Evolutionary conservation across 2,797 vertebrate genomes (phyloP).

Genomic region (Centropyge bicolor): DNA sequence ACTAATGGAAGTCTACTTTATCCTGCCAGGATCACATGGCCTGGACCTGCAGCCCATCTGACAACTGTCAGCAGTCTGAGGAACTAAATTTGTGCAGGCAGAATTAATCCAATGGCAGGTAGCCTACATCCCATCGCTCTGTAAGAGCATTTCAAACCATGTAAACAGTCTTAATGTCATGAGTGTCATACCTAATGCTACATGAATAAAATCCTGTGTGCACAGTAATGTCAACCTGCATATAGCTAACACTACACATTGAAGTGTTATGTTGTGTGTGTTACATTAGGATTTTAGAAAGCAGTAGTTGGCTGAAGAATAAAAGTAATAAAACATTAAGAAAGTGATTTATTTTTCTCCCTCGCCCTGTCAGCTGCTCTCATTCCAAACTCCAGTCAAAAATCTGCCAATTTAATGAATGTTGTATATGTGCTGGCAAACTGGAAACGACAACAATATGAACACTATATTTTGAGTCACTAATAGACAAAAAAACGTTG

Average conservation of each 20-base stretch:
- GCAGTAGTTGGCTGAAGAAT: background rate
- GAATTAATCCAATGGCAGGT: slow-evolving; percentile 61
- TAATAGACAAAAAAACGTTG: background rate
- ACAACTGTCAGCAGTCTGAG: slow-evolving; percentile 43
- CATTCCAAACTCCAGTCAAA: background rate
- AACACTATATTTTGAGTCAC: background rate
- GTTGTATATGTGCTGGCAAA: background rate
- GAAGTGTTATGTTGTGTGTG: background rate
- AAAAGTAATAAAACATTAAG: background rate
- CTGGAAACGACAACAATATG: background rate
- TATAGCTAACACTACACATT: background rate
- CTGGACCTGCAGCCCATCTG: slow-evolving; percentile 30
- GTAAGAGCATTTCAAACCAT: slow-evolving; percentile 27
- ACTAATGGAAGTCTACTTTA: slow-evolving; percentile 29
- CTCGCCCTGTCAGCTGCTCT: background rate
- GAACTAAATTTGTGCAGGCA: slow-evolving; percentile 50
- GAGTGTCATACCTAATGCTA: slow-evolving; percentile 16
- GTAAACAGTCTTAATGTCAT: slow-evolving; percentile 34
- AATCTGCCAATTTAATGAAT: background rate
- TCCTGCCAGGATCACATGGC: slow-evolving; percentile 39
- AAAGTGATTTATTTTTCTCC: background rate
- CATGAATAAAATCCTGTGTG: background rate
- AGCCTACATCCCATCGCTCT: slow-evolving; percentile 57
- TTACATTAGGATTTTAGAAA: background rate
- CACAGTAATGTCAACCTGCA: background rate